These are phyloP conservation scores for Contarinia nasturtii DNA, from an alignment of 1,140 invertebrate genomes.

Conservation along the genomic window DNA sequence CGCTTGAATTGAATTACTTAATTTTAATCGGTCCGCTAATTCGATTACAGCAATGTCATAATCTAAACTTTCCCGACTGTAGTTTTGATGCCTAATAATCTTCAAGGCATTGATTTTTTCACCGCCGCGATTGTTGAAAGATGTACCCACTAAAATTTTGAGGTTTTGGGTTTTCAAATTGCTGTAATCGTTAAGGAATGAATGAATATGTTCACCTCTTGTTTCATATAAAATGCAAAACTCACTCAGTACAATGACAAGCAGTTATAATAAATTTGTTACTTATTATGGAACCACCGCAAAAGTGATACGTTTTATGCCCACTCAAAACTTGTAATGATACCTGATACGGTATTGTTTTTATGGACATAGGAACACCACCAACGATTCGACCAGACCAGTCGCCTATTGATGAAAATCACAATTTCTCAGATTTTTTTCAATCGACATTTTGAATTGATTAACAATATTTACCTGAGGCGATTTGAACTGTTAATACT, in stretches of 20 bases:
- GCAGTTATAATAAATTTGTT: slow-evolving; percentile 30
- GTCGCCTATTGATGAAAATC: no score
- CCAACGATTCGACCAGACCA: slow-evolving; percentile 26
- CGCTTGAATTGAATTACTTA: slow-evolving; percentile 14
- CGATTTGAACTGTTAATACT: no score
- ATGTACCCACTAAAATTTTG: no score
- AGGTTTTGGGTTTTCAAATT: no score
- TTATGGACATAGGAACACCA: slow-evolving; percentile 23
- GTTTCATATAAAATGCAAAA: slow-evolving; percentile 8
- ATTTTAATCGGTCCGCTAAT: slow-evolving; percentile 13
- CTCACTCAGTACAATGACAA: slow-evolving; percentile 30
- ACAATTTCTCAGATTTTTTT: no score
- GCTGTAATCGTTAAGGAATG: no score
- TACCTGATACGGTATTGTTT: slow-evolving; percentile 27
- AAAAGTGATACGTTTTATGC: slow-evolving; percentile 23
- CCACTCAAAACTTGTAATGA: slow-evolving; percentile 15
- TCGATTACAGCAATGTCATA: slow-evolving; percentile 22
- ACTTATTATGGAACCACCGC: slow-evolving; percentile 47
- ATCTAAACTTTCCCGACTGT: slow-evolving; percentile 16
- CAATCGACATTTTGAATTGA: no score
- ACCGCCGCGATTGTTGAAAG: slow-evolving; percentile 9
- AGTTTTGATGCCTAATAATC: slow-evolving; percentile 21
- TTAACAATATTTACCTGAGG: no score
- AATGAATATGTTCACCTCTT: slow-evolving; percentile 14
- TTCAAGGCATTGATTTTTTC: slow-evolving; percentile 11